These are phyloP conservation scores for Tyrophagus putrescentiae DNA, from an alignment of 1,140 invertebrate genomes.

Conservation along the genomic window DNA sequence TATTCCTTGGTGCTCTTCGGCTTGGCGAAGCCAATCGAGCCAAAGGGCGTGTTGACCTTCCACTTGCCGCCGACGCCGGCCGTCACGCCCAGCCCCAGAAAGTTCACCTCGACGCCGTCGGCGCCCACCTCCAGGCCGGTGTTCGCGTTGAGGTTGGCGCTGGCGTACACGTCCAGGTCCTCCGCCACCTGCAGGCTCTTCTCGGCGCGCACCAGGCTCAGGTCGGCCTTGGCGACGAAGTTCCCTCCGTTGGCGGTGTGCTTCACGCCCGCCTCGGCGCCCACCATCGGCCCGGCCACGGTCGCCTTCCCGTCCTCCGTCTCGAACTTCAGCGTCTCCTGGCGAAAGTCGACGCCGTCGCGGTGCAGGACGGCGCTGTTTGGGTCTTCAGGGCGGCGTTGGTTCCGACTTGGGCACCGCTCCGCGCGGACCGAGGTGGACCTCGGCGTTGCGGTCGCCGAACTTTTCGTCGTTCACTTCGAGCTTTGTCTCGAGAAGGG, in stretches of 20 bases:
- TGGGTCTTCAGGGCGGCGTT: too few species aligned
- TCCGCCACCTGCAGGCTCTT: background rate
- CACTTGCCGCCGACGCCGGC: slow-evolving; percentile 3
- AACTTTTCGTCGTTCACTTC: too few species aligned
- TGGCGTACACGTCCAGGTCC: background rate
- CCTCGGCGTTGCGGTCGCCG: too few species aligned
- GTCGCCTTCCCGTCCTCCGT: background rate
- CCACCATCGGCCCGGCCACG: background rate
- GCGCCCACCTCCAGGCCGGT: background rate
- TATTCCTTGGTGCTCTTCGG: background rate
- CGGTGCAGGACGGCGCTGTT: background rate
- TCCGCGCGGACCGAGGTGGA: too few species aligned
- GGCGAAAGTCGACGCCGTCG: background rate
- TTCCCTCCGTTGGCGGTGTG: background rate
- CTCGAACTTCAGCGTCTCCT: background rate
- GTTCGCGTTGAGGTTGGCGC: background rate
- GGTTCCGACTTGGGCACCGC: too few species aligned
- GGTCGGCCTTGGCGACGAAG: background rate
- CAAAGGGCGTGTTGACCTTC: background rate
- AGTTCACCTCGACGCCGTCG: background rate
- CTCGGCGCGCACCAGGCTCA: background rate
- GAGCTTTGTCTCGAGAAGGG: too few species aligned
- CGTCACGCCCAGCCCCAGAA: background rate
- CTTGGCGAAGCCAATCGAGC: background rate
- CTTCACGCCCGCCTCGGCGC: background rate